Base-by-base conservation (phyloP, 2,113 vertebrate genomes). In the Pachypanchax playfairii region DNA sequence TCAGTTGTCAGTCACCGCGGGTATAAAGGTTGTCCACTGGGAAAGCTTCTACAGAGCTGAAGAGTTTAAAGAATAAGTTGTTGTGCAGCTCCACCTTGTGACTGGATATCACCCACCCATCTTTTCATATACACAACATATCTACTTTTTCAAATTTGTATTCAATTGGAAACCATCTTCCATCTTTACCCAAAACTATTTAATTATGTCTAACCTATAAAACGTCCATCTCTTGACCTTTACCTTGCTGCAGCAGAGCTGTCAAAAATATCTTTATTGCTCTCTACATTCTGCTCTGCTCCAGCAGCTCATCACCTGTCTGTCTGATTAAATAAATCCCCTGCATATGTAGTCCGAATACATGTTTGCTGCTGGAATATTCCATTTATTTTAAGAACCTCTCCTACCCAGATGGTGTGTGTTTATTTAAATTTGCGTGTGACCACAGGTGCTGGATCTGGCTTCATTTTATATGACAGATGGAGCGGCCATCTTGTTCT, bases 401-500 rank as follows among this genome's bases (percentile, higher is more conserved):
- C 39, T 77, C 21, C 31, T 65, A 31, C n/a, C 55, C 54, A 76
- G 65, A 67, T 65, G 44, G 38, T 65, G 54, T 53, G 55, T 65
- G 22, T 60, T 53, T 55, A 21, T 70, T 33, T 65, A 44, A 42
- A 31, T 49, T 24, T 42, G 64, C 29, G 81, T 15, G 36, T 41
- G 75, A 67, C 70, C 74, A 76, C 79, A 83, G 69, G 79, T 84
- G 70, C 73, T 67, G 60, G 70, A 65, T 73, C 76, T 90, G 86
- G 88, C 85, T 73, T 48, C 68, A 35, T 75, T 68, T 48, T 60
- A 56, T 36, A 58, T 81, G 80, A 85, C 86, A 90, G 86, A 90
- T 88, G 86, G 88, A 65, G 50, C 66, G 54, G 76, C 83, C 86
- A 87, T 85, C 83, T 66, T 86, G 85, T 68, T 83, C 81, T 82